These are phyloP conservation scores for Synchiropus splendidus DNA, from an alignment of 2,113 vertebrate species.

Conservation along the genomic window DNA sequence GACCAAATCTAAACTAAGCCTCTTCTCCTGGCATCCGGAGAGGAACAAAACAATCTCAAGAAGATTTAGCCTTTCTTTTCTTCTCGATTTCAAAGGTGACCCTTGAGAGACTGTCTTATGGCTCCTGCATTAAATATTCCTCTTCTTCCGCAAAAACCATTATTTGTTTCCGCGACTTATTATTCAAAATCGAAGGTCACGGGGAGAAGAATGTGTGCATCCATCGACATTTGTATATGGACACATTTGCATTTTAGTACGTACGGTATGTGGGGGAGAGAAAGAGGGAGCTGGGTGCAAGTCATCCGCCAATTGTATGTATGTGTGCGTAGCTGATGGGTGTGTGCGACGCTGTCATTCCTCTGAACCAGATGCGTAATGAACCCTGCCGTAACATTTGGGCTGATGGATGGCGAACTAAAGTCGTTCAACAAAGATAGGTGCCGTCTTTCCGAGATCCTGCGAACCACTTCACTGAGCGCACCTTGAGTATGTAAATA, in stretches of 20 bases:
- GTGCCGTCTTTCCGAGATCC: constrained; percentile 36
- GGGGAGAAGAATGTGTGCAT: constrained; percentile 5
- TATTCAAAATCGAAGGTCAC: constrained; percentile 28
- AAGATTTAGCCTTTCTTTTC: constrained; percentile 32
- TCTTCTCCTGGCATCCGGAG: constrained; percentile 6
- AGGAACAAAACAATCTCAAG: constrained; percentile 5
- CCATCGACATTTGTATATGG: constrained; percentile 6
- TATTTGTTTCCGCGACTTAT: too few species aligned
- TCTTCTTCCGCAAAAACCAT: too few species aligned
- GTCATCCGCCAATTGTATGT: too few species aligned
- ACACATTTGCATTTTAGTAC: constrained; percentile 9
- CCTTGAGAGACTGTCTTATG: constrained; percentile 32
- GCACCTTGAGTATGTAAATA: constrained; percentile 14
- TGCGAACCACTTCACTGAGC: constrained; percentile 19
- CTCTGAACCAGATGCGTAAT: constrained; percentile 52
- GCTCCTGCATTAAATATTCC: constrained; percentile 22
- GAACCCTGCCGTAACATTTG: constrained; percentile 47
- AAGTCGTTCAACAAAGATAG: constrained; percentile 43
- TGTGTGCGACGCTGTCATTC: constrained; percentile 31
- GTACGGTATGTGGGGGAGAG: constrained; percentile 1
- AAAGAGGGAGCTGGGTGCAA: too few species aligned
- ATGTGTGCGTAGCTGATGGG: constrained; percentile 44
- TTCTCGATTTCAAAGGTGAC: constrained; percentile 45
- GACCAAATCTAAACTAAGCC: constrained; percentile 7
- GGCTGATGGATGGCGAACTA: constrained; percentile 58